A percentile compares a stretch with the other conserved stretches of the same genome.
Evolutionary conservation across 2,797 vertebrate genomes (phyloP).

Genomic region (Phrynocephalus forsythii): DNA sequence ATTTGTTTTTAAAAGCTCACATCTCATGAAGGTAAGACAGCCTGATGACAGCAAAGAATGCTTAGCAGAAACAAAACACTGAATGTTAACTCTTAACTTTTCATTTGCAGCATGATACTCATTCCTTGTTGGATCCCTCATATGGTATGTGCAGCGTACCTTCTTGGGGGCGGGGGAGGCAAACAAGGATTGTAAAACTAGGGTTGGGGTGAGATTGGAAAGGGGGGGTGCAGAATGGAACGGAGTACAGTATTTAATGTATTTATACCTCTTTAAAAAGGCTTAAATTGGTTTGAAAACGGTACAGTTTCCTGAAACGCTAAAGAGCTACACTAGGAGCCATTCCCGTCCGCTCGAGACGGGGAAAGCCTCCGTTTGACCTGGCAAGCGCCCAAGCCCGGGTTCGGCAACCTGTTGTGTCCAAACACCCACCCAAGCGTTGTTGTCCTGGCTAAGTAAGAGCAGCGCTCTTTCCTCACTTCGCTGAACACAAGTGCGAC

Average conservation of each 20-base stretch:
- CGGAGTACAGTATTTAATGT: too few species aligned
- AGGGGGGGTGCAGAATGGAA: neutral
- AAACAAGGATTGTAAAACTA: neutral
- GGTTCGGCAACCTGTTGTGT: too few species aligned
- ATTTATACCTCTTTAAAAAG: neutral
- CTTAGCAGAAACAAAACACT: neutral
- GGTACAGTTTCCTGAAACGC: too few species aligned
- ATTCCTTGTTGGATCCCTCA: too few species aligned
- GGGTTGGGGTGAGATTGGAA: too few species aligned
- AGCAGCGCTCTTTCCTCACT: neutral
- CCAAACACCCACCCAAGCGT: too few species aligned
- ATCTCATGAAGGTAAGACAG: neutral
- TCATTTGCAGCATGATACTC: too few species aligned
- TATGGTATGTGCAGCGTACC: too few species aligned
- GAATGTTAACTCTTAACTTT: neutral
- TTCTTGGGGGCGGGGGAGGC: too few species aligned
- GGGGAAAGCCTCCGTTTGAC: neutral
- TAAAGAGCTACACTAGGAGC: neutral
- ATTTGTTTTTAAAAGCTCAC: neutral
- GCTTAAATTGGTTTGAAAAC: neutral
- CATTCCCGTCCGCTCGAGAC: neutral
- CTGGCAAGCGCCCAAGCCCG: neutral
- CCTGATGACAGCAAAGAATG: neutral
- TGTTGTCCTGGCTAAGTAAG: neutral
- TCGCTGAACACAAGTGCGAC: neutral